These are phyloP conservation scores for Astur gentilis DNA, from an alignment of 2,113 vertebrate species.

Conservation along the genomic window DNA sequence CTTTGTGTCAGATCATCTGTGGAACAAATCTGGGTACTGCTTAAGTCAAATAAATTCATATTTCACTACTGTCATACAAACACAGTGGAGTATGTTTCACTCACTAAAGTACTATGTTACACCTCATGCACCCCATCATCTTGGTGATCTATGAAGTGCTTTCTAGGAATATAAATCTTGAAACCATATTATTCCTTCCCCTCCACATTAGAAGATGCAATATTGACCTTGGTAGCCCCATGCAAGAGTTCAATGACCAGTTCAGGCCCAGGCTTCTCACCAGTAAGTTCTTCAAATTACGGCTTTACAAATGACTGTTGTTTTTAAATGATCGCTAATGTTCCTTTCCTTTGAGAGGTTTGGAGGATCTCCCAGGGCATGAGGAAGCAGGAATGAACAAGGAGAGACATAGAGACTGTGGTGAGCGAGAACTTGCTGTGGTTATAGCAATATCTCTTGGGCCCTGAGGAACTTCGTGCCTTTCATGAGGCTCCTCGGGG, in stretches of 20 bases:
- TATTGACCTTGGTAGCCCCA: not conserved
- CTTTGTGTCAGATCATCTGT: not conserved
- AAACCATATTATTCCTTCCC: not conserved
- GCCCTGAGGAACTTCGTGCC: not conserved
- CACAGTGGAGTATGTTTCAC: not conserved
- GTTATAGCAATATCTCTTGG: not conserved
- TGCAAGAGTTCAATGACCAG: not conserved
- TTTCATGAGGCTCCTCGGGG: not conserved
- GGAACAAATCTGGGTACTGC: not conserved
- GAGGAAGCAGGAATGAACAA: not conserved
- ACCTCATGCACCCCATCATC: not conserved
- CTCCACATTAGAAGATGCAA: not conserved
- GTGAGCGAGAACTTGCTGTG: not conserved
- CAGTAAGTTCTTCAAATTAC: not conserved
- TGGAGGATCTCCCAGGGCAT: not conserved
- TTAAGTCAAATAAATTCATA: not conserved
- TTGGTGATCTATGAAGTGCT: not conserved
- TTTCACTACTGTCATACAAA: not conserved
- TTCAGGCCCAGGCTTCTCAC: not conserved
- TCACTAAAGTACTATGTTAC: not conserved
- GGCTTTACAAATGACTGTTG: not conserved
- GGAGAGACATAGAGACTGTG: not conserved
- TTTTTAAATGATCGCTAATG: too few relatives aligned
- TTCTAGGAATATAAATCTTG: not conserved
- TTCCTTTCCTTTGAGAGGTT: not conserved